Evolutionary conservation across 2,797 vertebrate species (phyloP), one percentile per base, ranked within the genome.

Genomic region (Orientallactaga sibirica): DNA sequence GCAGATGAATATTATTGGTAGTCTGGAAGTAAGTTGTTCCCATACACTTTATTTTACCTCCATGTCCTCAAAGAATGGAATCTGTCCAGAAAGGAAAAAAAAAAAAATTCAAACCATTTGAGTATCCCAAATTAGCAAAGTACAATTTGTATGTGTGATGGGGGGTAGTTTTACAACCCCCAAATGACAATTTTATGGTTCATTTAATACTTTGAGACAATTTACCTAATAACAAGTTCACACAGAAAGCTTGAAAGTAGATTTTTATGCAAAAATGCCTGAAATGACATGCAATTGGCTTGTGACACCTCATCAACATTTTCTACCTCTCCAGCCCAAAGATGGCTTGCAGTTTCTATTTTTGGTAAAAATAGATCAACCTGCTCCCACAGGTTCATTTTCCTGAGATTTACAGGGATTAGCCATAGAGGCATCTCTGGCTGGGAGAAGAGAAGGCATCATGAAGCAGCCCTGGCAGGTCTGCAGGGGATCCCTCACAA

Each of bases 151-250:
- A 12, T 58, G 55, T 58, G 55, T 58, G 55, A 12, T 11, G 48
- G 87, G 43, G 48, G 41, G 64, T 81, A 97, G 74, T 96, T 95
- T 90, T 95, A 81, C 79, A 95, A 83, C 88, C 93, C 78, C 84
- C 94, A 92, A 95, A 88, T 0, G 0, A 94, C 73, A 86, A 92
- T 96, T 97, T 95, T 96, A 97, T 58, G 90, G 76, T 91, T 94
- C 94, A 89, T 97, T 97, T 97, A 96, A 94, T 93, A 97, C 94
- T 97, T 96, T 90, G 91, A 95, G 95, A 85, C 79, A 95, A 95
- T 97, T 96, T 96, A 33, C 95, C 91, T 91, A 93, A 95, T 92
- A 88, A 88, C 93, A 91, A 96, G 80, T 87, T 97, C 93, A 94
- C 43, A 18, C 70, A 92, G 22, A 52, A 93, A 41, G 19, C 61